Evolutionary conservation across 1,140 invertebrate species (phyloP), one percentile per base, ranked within the genome.

Genomic region (Frieseomelitta varia): DNA sequence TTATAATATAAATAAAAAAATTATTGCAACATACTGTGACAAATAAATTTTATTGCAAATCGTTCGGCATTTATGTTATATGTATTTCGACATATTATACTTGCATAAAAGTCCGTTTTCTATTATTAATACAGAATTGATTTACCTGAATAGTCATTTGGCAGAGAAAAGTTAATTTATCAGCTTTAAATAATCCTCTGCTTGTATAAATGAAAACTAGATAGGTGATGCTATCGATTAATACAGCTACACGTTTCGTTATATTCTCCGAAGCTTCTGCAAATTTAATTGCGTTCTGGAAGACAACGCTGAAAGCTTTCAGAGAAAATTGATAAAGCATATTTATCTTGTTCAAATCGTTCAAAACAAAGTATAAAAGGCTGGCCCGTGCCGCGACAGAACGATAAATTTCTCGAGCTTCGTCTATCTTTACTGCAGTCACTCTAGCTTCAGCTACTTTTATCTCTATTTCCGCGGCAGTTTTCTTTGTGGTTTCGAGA

Each of bases 321-420:
- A 99, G 93, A 0, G 98, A 99, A 95, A 99, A 99, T 91, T 99
- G 98, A 94, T 99, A 99, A 88, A 99, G 98, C 72, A 97, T 98
- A 94, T 99, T 99, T 84, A 99, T 99, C 93, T 98, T 98, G 94
- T 97, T 96, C 47, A 99, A 93, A 90, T 99, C 98, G 91, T 98
- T 99, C 67, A 99, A 95, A 77, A 99, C 98, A 92, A 99, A 99
- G 93, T 99, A 99, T 0, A 99, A 94, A 4, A 99, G 95, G 4
- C 98, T 99, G 1, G 98, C 98, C 82, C 98, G 94, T 1, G 97
- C 96, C 0, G 98, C 98, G 27, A 98, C 98, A 39, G 97, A 96
- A 78, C 98, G 96, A 93, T 99, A 99, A 90, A 96, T 96, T 94
- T 99, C 98, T 90, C 98, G 95, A 15, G 98, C 98, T 88, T 97